phyloP scores from a whole-genome alignment of 2,113 vertebrate genomes.

The Elachura formosa region DNA sequence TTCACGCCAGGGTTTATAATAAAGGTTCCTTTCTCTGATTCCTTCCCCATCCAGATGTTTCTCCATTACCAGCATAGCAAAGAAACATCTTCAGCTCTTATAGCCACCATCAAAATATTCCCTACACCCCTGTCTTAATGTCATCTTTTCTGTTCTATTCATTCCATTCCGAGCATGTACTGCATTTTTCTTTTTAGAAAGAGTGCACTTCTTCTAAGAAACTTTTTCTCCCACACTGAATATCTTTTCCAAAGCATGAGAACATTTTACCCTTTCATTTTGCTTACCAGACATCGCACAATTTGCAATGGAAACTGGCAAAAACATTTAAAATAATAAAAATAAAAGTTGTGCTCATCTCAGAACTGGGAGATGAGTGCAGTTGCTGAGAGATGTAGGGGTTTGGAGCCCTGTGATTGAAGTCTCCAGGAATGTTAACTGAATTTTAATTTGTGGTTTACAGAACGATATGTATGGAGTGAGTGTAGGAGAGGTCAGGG shows the following conservation, averaged over 20 bases:
- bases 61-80: neutral
- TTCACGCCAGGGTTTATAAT: neutral
- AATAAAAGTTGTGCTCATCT: slow-evolving; percentile 57
- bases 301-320: slow-evolving; percentile 67
- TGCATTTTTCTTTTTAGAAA: slow-evolving; percentile 53
- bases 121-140: neutral
- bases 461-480: neutral
- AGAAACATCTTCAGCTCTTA: slow-evolving; percentile 11
- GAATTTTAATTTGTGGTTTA: slow-evolving; percentile 25
- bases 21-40: slow-evolving; percentile 28
- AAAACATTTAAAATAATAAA: slow-evolving; percentile 57
- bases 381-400: slow-evolving; percentile 2
- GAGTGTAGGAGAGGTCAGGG: neutral
- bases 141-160: neutral
- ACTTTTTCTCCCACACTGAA: slow-evolving; percentile 52
- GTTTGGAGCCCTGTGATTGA: slow-evolving; percentile 9
- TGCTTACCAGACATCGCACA: slow-evolving; percentile 66
- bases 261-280: slow-evolving; percentile 69
- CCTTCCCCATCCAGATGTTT: neutral
- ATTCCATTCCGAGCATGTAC: slow-evolving; percentile 26
- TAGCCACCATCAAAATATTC: neutral
- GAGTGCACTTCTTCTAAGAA: slow-evolving; percentile 36
- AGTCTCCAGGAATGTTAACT: slow-evolving; percentile 36
- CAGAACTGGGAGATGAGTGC: slow-evolving; percentile 28
- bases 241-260: slow-evolving; percentile 54